Base-by-base conservation (phyloP, 64 coral and sea anemone genomes). In the Stichodactyla mertensii region DNA sequence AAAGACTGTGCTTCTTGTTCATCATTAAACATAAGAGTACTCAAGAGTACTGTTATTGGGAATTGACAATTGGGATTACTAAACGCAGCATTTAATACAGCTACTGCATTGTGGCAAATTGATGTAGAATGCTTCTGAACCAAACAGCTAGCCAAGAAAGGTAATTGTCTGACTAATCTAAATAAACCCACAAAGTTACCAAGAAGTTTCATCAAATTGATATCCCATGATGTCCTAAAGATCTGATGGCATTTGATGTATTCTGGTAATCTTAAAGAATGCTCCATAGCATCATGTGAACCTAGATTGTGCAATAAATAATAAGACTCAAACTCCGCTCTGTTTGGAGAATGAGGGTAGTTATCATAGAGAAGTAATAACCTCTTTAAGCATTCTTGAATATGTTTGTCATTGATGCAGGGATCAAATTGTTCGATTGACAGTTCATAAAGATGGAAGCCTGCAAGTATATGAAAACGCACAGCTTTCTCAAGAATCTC, bases 151-250 rank as follows among this genome's bases (percentile, higher is more conserved):
- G 93, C 93, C 55, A 95, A 71, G 27, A 86, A 95, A 52, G 93
- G 90, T 58, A 95, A 89, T 6, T 20, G 61, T 53, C 82, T 92
- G 7, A 87, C 83, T 19, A 86, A 61, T 20, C 93, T 84, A 87
- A 95, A 95, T 52, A 92, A 89, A 14, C 84, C 45, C 9, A 95
- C 93, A 95, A 89, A 95, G 64, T 95, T 95, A 52, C 88, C 88
- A 14, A 89, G 77, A 55, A 92, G 18, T 55, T 55, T 56, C 79
- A 55, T 84, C 6, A 83, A 52, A 74, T 80, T 87, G 16, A 92
- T 89, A 22, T 92, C 86, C 52, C 82, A 86, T 18, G 90, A 80
- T 27, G 88, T 51, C 45, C 80, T 86, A 13, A 92, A 26, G 16
- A 82, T 58, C 10, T 23, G 74, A 23, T 61, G 85, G 13, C 64